Evolutionary conservation across 2,888 invertebrate genomes (phyloP), one percentile per base, ranked within the genome.

Genomic region (Drosophila silvestris): DNA sequence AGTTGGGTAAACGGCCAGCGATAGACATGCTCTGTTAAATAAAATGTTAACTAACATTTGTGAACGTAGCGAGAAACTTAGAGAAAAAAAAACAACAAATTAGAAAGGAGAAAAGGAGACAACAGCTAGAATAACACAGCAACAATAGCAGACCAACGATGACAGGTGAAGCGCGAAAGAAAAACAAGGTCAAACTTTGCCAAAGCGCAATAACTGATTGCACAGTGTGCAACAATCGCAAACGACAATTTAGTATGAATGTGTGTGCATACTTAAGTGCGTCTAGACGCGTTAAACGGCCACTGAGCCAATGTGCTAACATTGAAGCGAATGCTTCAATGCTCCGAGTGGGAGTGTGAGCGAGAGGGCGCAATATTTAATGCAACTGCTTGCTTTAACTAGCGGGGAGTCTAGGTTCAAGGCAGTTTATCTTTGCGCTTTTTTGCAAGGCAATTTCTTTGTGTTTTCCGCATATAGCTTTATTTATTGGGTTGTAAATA

Each of bases 141-240:
- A 16, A 37, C 14, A 54, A 54, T 30, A 44, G 47, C n/a, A 37
- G 3, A 3, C 37, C 57, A 65, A 52, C 56, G 72, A 70, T 69
- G 70, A 5, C 63, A 62, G 62, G 37, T 65, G 53, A 73, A 74
- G 74, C 74, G 70, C 69, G 59, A 82, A 71, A 44, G 32, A 52
- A 68, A 86, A 86, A 86, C 87, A 86, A 89, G 86, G 86, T 89
- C 89, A 89, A 61, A 68, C n/a, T 30, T 57, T 62, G 77, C 60
- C 80, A 85, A 81, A 75, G 72, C 74, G 61, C 82, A 79, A 62
- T 57, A 69, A 58, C 44, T 70, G 58, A 58, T 58, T 73, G 69
- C 77, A 72, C 82, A 72, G 44, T 62, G 47, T 58, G 59, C 53
- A 73, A 41, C 44, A 70, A 58, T 33, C 47, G 44, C 10, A 12